Evolutionary conservation across 2,797 vertebrate genomes (phyloP).

Genomic region (Tapera naevia): DNA sequence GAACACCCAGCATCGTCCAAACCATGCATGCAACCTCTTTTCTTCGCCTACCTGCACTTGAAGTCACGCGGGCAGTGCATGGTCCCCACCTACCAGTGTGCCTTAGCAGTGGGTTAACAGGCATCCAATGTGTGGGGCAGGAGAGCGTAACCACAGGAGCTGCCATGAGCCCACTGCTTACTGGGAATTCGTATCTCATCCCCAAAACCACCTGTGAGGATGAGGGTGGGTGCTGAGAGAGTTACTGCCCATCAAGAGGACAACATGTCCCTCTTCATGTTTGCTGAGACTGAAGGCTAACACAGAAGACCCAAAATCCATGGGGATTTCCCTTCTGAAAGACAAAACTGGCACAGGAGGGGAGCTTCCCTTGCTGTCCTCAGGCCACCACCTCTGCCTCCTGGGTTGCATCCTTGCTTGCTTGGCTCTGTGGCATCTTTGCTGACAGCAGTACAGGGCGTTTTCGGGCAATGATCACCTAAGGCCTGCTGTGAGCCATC

Average conservation of each 20-base stretch:
- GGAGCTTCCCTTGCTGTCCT: not conserved
- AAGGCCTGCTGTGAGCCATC: not conserved
- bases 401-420: not conserved
- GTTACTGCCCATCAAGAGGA: not conserved
- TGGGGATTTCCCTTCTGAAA: not conserved
- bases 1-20: not conserved
- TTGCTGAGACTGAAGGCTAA: not conserved
- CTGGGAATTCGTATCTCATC: not conserved
- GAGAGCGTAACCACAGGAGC: fast-evolving
- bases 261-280: fast-evolving
- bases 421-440: not conserved
- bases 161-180: fast-evolving
- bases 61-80: fast-evolving
- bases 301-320: not conserved
- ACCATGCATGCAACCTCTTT: fast-evolving
- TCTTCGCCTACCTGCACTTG: not conserved
- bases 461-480: fast-evolving
- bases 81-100: fast-evolving
- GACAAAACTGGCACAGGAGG: not conserved
- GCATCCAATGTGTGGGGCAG: fast-evolving
- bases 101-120: not conserved
- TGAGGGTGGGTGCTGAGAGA: not conserved
- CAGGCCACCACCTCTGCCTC: not conserved
- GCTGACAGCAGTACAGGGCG: not conserved
- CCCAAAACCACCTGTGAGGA: not conserved